Base-by-base conservation (phyloP, 2,797 vertebrate genomes). In the Chaenodraco wilsoni region DNA sequence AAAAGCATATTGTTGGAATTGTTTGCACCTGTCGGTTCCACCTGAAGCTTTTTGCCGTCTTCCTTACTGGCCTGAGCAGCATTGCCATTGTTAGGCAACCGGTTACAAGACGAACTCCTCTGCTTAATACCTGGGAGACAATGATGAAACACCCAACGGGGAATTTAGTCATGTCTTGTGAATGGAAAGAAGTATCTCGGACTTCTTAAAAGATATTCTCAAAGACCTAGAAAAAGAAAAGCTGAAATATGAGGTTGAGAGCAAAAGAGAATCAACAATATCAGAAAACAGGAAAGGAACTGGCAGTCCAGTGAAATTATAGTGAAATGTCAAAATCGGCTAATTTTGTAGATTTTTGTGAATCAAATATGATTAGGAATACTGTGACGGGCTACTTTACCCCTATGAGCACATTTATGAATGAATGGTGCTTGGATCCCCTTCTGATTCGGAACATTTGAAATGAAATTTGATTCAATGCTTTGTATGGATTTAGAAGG, bases 31-130 rank as follows among this genome's bases (percentile, higher is more conserved):
- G 96, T 95, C 91, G 93, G 94, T 88, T 97, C 96, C 94, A 91
- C 88, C 93, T 94, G 94, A 67, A 89, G 91, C 88, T 94, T 94
- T 95, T 93, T 95, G 88, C 89, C 85, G 65, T 91, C 90, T 90
- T 95, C 95, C 89, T 96, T 95, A 93, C 89, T 92, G 91, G 92
- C 94, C 58, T 92, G 90, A 95, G 93, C 84, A 89, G 84, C 93
- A 90, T 91, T 96, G 94, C 91, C 91, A 92, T 95, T 96, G 94
- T 95, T 96, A 96, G 91, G 94, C 95, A 97, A 95, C 88, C 95
- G 96, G 92, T 95, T 97, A 95, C 96, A 95, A 90, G 95, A 97
- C 16, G 95, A 93, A 91, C 95, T 96, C 93, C 96, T 96, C 83
- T 89, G 93, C 93, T 94, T 94, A 92, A 91, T 70, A 94, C 94